Evolutionary conservation across 2,888 invertebrate genomes (phyloP), one percentile per base, ranked within the genome.

Genomic region (Ischnura elegans): DNA sequence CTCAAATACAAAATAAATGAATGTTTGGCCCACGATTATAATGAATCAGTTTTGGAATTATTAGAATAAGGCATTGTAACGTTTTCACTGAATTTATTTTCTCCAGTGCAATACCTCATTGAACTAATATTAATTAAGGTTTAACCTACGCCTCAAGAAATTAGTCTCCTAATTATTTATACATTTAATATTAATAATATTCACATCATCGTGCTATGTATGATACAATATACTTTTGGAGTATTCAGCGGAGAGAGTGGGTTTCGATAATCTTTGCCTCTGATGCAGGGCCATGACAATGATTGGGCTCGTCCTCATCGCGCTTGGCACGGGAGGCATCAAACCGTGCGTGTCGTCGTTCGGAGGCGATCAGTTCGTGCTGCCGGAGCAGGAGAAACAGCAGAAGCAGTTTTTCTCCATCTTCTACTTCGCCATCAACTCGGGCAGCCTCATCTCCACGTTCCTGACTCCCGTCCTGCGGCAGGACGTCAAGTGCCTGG

Each of bases 271-370:
- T n/a, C n/a, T n/a, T n/a, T n/a, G n/a, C n/a, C n/a, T 97, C 93
- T 96, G 96, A 96, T 96, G 66, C 96, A 98, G 97, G 95, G 96
- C 96, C 95, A 96, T 97, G 90, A 97, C 97, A n/a, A 96, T 98
- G 46, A 3, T 97, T 43, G 98, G 98, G 0, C 96, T 98, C 29
- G 95, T 97, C 0, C 96, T 98, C 46, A 98, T 99, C 95, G 99
- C 99, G 0, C 95, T 99, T 25, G 99, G 99, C 0, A 99, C 99
- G 0, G 99, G 99, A 1, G 99, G 99, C 0, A 99, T 99, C 95
- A 99, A 99, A 95, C 99, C 99, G 0, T 99, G 99, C 95, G 99
- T 99, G 0, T 97, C 98, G 0, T 98, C 99, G 0, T 99, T 99
- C 95, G 99, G 99, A 0, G 99, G 99, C 0, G 99, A 99, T 96